phyloP scores from a whole-genome alignment of 2,797 vertebrate species.

The Saxicola maurus region DNA sequence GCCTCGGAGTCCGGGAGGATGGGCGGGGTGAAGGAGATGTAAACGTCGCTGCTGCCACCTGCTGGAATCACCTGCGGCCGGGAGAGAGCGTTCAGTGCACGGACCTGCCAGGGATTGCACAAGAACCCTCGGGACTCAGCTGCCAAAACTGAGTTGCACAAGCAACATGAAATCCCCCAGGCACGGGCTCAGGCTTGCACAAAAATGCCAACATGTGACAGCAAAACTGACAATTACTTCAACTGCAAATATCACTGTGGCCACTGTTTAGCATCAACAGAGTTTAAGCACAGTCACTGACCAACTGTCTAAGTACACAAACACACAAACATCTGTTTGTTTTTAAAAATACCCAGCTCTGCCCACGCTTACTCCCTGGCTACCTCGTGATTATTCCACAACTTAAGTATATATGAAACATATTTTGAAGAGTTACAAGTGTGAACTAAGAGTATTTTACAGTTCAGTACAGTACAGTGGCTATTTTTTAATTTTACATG shows the following conservation, averaged over 20 bases:
- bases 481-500: neutral
- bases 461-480: neutral
- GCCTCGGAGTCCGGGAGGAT: slow-evolving; percentile 59
- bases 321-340: neutral
- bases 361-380: neutral
- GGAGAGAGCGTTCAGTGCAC: rapidly evolving
- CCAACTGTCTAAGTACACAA: neutral
- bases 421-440: neutral
- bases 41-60: slow-evolving; percentile 74
- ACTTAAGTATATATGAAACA: neutral
- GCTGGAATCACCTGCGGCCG: slow-evolving; percentile 82
- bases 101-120: neutral
- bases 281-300: neutral
- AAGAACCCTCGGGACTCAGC: neutral
- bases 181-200: neutral
- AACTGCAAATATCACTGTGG: neutral
- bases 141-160: neutral
- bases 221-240: neutral
- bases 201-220: neutral
- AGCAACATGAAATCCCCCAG: neutral
- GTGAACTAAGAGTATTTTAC: neutral
- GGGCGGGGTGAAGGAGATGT: slow-evolving; percentile 83
- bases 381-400: neutral
- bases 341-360: neutral
- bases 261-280: neutral